phyloP scores from a whole-genome alignment of 2,797 vertebrate species.

The Myiotriccus ornatus region DNA sequence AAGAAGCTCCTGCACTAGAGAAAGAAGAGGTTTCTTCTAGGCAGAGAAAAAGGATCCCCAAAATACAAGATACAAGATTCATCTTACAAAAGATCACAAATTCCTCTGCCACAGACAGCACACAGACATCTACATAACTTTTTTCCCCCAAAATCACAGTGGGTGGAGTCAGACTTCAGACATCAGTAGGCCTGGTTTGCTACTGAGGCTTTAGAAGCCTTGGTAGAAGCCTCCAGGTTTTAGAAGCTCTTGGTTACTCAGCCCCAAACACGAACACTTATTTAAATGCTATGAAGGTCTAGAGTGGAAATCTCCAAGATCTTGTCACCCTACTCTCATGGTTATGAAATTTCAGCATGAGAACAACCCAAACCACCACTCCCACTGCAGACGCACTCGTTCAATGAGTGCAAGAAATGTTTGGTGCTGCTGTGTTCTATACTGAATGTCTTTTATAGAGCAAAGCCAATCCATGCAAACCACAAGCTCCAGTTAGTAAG shows the following conservation, averaged over 20 bases:
- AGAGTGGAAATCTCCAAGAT: not conserved
- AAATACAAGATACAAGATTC: not conserved
- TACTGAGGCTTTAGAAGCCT: not conserved
- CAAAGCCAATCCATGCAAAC: not conserved
- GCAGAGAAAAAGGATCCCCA: not conserved
- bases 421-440: not conserved
- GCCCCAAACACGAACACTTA: not conserved
- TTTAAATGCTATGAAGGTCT: not conserved
- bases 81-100: not conserved
- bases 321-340: not conserved
- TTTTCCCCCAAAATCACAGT: not conserved
- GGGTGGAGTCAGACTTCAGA: not conserved
- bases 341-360: not conserved
- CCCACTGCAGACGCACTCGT: accelerated
- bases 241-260: not conserved
- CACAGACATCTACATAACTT: not conserved
- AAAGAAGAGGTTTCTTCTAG: not conserved
- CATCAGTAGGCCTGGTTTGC: not conserved
- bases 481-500: not conserved
- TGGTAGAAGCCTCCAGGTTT: not conserved
- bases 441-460: not conserved
- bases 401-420: accelerated
- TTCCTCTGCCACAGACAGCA: not conserved
- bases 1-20: not conserved
- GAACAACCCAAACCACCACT: not conserved